Conservation (phyloP, 2,888 invertebrate genomes). For the Rhingia rostrata region DNA sequence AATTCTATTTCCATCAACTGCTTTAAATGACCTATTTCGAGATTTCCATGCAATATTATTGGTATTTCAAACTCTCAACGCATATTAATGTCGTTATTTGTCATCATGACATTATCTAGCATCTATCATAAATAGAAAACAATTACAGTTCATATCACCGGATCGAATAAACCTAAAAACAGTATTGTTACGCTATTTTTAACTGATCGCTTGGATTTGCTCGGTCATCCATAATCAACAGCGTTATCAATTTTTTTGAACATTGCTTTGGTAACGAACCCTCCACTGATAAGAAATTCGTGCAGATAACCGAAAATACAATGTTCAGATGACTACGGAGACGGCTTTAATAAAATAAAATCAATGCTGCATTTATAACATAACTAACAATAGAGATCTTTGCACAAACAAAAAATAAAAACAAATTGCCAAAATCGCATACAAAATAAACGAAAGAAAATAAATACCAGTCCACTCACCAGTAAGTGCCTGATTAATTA, state of each 20-base stretch:
- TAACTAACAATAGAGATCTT: neutral
- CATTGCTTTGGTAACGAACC: constrained; percentile 38
- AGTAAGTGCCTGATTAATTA: constrained; percentile 43
- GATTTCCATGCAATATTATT: too few relatives aligned
- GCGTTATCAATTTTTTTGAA: constrained; percentile 59
- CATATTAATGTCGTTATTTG: too few relatives aligned
- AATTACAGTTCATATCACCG: neutral
- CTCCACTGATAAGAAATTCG: constrained; percentile 55
- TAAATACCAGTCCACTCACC: constrained; percentile 38
- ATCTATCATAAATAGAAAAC: too few relatives aligned
- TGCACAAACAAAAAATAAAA: constrained; percentile 28
- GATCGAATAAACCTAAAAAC: constrained; percentile 11
- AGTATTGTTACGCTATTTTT: constrained; percentile 36
- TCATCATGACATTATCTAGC: too few relatives aligned
- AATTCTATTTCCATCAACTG: too few relatives aligned
- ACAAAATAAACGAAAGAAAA: neutral
- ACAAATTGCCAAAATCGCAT: too few relatives aligned
- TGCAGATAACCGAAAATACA: constrained; percentile 57
- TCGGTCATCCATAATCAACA: constrained; percentile 40
- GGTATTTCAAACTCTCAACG: too few relatives aligned
- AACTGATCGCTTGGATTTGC: constrained; percentile 32
- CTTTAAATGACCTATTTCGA: too few relatives aligned
- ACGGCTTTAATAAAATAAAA: constrained; percentile 3
- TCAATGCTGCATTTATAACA: neutral
- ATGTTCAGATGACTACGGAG: constrained; percentile 50